Percentiles rank a stretch among this genome's conserved stretches.
Conservation (phyloP, 2,888 invertebrate genomes). For the Spodoptera littoralis region DNA sequence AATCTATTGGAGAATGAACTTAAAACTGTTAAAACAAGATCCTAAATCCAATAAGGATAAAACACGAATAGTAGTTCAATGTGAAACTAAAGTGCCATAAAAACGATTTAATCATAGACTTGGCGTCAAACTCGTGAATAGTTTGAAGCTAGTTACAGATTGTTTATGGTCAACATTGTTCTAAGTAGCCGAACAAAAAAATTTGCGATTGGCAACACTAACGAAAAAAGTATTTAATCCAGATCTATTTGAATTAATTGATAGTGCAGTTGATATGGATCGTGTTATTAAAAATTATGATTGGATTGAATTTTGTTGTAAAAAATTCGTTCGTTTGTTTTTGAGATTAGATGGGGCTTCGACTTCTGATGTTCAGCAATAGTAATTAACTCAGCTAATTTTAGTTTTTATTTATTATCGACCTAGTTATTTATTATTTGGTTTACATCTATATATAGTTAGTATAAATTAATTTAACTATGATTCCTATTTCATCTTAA, state of each 20-base stretch:
- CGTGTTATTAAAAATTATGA: conserved; percentile 46
- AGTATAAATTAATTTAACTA: too few relatives aligned
- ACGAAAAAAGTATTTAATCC: conserved; percentile 31
- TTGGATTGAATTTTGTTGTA: conserved; percentile 13
- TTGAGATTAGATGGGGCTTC: conserved; percentile 1
- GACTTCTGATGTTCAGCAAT: conserved; percentile 13
- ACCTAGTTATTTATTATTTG: too few relatives aligned
- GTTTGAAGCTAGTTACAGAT: conserved; percentile 57
- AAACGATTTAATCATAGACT: conserved; percentile 79
- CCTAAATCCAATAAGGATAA: conserved; percentile 1
- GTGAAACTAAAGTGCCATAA: conserved; percentile 59
- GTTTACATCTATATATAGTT: too few relatives aligned
- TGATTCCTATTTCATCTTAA: too few relatives aligned
- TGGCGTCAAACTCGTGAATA: conserved; percentile 56
- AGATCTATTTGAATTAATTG: conserved; percentile 39
- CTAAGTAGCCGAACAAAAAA: conserved; percentile 54
- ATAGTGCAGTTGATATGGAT: conserved; percentile 36
- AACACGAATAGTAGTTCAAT: conserved; percentile 2
- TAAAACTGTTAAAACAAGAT: conserved; percentile 1
- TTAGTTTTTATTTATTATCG: too few relatives aligned
- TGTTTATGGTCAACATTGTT: conserved; percentile 62
- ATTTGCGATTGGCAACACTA: conserved; percentile 36
- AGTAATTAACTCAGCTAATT: background rate
- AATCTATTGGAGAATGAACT: conserved; percentile 4
- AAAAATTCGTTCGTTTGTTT: conserved; percentile 1